Evolutionary conservation across 2,797 vertebrate genomes (phyloP).

Genomic region (Sebastes glaucus): DNA sequence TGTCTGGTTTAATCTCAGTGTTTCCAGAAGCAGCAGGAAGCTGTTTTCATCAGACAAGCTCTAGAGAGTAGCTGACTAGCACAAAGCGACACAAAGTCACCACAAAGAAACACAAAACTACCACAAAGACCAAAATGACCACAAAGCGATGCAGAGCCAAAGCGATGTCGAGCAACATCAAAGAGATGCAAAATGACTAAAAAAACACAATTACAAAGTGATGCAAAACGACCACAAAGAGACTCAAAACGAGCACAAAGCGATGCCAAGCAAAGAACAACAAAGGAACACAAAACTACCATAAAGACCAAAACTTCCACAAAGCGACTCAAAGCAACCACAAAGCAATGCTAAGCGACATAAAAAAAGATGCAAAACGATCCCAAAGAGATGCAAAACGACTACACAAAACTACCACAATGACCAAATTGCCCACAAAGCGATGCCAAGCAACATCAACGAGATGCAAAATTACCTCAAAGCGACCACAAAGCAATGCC

Average conservation of each 20-base stretch:
- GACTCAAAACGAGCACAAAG: too few relatives aligned
- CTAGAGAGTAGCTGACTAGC: background rate
- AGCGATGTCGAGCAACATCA: too few relatives aligned
- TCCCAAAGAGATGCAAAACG: background rate
- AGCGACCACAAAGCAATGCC: too few relatives aligned
- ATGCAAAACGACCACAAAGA: too few relatives aligned
- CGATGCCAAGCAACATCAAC: too few relatives aligned
- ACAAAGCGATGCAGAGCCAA: background rate
- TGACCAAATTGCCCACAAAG: too few relatives aligned
- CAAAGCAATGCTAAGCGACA: background rate
- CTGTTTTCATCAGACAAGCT: background rate
- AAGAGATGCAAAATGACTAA: too few relatives aligned
- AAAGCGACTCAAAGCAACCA: rapidly evolving
- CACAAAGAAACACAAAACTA: background rate
- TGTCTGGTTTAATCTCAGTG: background rate
- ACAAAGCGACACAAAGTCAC: background rate
- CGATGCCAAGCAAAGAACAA: too few relatives aligned
- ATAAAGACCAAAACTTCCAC: too few relatives aligned
- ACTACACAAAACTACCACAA: too few relatives aligned
- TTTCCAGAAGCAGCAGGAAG: background rate
- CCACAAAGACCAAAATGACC: background rate
- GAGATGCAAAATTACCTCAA: too few relatives aligned
- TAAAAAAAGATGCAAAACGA: background rate
- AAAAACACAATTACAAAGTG: background rate
- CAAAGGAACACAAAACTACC: background rate